These are phyloP conservation scores for Crocidura indochinensis DNA, from an alignment of 2,797 vertebrate genomes.

Conservation along the genomic window DNA sequence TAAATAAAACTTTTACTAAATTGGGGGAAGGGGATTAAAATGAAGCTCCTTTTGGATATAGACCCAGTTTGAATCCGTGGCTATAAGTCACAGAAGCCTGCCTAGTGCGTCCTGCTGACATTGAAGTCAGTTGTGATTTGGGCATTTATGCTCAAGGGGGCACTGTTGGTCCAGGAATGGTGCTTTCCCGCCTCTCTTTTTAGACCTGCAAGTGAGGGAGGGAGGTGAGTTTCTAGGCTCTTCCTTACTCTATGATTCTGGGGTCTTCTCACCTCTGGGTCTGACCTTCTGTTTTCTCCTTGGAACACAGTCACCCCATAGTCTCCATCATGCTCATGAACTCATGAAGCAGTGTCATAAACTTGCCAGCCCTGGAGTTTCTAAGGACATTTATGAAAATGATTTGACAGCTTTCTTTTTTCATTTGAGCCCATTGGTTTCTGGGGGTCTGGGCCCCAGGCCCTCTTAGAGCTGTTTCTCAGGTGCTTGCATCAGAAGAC, in stretches of 20 bases:
- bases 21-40: too few relatives aligned
- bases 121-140: conserved; percentile 65
- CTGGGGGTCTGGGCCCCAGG: too few relatives aligned
- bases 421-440: too few relatives aligned
- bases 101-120: not conserved
- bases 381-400: not conserved
- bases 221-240: not conserved
- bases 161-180: conserved; percentile 81
- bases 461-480: too few relatives aligned
- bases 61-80: not conserved
- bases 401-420: too few relatives aligned
- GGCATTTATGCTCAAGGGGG: conserved; percentile 86
- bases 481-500: too few relatives aligned
- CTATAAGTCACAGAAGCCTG: not conserved
- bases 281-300: not conserved
- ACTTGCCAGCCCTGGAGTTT: not conserved
- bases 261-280: not conserved
- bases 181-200: not conserved
- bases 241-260: too few relatives aligned
- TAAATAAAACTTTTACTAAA: too few relatives aligned
- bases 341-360: not conserved
- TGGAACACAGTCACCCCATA: not conserved
- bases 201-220: not conserved
- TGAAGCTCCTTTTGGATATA: not conserved
- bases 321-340: not conserved